These are phyloP conservation scores for Malacosoma neustria DNA, from an alignment of 2,888 invertebrate species.

Conservation along the genomic window DNA sequence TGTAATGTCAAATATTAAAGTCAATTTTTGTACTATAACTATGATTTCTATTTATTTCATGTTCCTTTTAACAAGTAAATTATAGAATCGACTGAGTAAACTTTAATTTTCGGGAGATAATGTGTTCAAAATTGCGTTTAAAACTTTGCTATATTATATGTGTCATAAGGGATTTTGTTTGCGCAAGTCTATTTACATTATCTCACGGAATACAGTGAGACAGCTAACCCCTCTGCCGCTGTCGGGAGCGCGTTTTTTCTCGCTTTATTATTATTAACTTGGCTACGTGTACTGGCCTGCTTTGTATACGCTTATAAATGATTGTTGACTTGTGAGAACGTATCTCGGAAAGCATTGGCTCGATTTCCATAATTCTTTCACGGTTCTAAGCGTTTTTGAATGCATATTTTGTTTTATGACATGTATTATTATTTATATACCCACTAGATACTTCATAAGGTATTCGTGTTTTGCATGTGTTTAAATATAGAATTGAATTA, in stretches of 20 bases:
- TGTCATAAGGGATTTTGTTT: conserved; percentile 35
- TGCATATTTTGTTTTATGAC: neutral
- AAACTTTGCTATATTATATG: conserved; percentile 17
- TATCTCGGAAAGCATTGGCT: conserved; percentile 4
- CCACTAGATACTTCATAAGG: too few relatives aligned
- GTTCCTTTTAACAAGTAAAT: neutral
- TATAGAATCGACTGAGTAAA: neutral
- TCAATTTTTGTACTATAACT: conserved; percentile 4
- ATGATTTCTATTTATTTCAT: neutral
- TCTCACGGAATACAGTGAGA: conserved; percentile 32
- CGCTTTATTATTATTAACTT: conserved; percentile 68
- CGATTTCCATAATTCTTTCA: neutral
- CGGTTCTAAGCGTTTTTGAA: neutral
- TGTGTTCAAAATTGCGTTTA: conserved; percentile 15
- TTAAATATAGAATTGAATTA: too few relatives aligned
- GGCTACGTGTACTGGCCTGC: conserved; percentile 30
- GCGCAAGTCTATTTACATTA: conserved; percentile 49
- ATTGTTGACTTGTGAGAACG: conserved; percentile 3
- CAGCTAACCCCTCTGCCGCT: conserved; percentile 55
- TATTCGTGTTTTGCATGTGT: too few relatives aligned
- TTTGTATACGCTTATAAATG: conserved; percentile 13
- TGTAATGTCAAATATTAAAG: conserved; percentile 11
- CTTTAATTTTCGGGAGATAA: conserved; percentile 15
- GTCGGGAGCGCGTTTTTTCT: conserved; percentile 55
- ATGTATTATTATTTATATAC: too few relatives aligned